phyloP scores from a whole-genome alignment of 2,797 vertebrate species.

The Acomys russatus region DNA sequence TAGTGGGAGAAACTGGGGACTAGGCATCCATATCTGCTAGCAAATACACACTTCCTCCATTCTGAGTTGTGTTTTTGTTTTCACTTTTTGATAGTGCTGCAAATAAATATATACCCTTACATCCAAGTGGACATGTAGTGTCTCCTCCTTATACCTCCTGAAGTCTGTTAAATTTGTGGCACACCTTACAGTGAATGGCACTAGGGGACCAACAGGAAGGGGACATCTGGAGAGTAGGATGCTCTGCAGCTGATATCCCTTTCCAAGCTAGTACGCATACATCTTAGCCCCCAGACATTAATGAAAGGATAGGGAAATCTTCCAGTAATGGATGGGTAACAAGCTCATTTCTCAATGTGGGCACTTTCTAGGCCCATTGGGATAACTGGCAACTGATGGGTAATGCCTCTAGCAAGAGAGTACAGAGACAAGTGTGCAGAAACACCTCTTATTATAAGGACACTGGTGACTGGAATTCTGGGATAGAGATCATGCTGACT shows the following conservation, averaged over 20 bases:
- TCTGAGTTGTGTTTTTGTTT: background rate
- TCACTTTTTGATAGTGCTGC: background rate
- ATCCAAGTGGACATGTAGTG: background rate
- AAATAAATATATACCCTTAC: background rate
- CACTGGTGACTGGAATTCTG: background rate
- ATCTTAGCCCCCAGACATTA: background rate
- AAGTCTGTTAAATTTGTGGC: background rate
- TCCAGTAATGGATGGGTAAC: background rate
- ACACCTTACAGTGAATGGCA: background rate
- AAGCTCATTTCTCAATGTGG: conserved; percentile 11
- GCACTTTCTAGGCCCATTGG: background rate
- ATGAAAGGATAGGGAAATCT: background rate
- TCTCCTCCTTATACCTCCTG: background rate
- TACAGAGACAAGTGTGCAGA: background rate
- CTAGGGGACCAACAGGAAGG: background rate
- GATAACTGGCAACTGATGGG: background rate
- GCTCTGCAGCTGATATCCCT: background rate
- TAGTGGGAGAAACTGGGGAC: background rate
- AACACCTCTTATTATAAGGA: background rate
- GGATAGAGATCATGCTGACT: background rate
- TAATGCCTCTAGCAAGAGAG: background rate
- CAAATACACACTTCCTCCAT: conserved; percentile 5
- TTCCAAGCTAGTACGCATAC: background rate
- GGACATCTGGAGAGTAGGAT: background rate
- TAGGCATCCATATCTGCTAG: background rate